Evolutionary conservation across 1,140 invertebrate genomes (phyloP).

Genomic region (Drosophila sp.): DNA sequence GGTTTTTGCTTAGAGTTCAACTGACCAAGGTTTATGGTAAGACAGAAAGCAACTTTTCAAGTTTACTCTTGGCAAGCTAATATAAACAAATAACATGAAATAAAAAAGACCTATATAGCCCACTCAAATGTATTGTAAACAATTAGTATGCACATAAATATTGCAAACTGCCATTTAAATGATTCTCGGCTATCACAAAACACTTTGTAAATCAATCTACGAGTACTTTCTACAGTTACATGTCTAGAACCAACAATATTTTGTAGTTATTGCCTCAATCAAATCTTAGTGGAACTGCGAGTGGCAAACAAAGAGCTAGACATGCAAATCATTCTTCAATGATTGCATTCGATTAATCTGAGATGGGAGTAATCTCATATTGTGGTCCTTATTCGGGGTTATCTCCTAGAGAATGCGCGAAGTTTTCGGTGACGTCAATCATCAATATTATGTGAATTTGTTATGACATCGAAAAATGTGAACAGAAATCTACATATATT

Average conservation of each 20-base stretch:
- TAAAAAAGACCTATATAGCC: not conserved
- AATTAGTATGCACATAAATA: slow-evolving; percentile 35
- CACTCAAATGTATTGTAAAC: slow-evolving; percentile 13
- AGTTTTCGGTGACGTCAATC: slow-evolving; percentile 64
- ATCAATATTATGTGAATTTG: slow-evolving; percentile 43
- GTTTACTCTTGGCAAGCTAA: slow-evolving; percentile 11
- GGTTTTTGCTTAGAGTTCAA: slow-evolving; percentile 22
- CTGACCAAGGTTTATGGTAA: slow-evolving; percentile 34
- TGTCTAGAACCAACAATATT: too few relatives aligned
- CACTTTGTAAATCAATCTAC: slow-evolving; percentile 29
- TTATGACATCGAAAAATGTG: slow-evolving; percentile 57
- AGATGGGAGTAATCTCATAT: slow-evolving; percentile 25
- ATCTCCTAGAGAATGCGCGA: slow-evolving; percentile 42
- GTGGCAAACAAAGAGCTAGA: slow-evolving; percentile 5
- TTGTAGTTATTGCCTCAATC: slow-evolving; percentile 28
- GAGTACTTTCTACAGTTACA: too few relatives aligned
- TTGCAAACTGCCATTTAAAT: slow-evolving; percentile 28
- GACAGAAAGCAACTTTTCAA: slow-evolving; percentile 27
- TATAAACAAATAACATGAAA: not conserved
- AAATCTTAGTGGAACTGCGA: slow-evolving; percentile 21
- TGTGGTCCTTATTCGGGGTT: slow-evolving; percentile 41
- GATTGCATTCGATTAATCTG: not conserved
- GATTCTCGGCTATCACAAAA: slow-evolving; percentile 14
- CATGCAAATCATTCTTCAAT: slow-evolving; percentile 9
- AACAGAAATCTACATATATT: not conserved